Base-by-base conservation (phyloP, 2,113 vertebrate species). In the Atherinomorus stipes region DNA sequence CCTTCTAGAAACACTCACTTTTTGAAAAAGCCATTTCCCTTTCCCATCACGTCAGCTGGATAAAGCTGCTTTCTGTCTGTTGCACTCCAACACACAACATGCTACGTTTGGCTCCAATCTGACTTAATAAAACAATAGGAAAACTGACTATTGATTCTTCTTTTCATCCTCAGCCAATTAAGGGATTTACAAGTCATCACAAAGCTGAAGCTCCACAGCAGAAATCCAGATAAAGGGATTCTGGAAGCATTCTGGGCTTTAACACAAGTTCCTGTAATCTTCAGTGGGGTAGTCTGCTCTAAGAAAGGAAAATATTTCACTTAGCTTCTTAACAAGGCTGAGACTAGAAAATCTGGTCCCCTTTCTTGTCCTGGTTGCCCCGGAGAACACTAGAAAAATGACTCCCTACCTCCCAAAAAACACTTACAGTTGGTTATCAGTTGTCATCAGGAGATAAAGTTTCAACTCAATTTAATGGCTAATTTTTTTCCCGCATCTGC, bases 81-180 rank as follows among this genome's bases (percentile, higher is more conserved):
- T 42, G 40, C 12, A 19, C 63, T 11, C 28, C 58, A 54, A 76
- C 52, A 38, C 31, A 59, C 47, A 63, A 38, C 53, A 38, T 12
- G 15, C 25, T 31, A 37, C 49, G 9, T 71, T 60, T 54, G 53
- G 22, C 37, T 61, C 62, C 38, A 40, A 2, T 61, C 44, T 54
- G 56, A 68, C 42, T 71, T 71, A 64, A 86, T 60, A 74, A 67
- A 71, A 47, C 26, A 38, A 69, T 47, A 51, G 23, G 66, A 76
- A 56, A 64, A 71, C 60, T 50, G 59, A 52, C 22, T 80, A 80
- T 89, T 50, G 81, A 88, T 81, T 74, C 52, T 38, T 79, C 26
- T 54, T 22, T 81, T 71, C 57, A 63, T 65, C 64, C 59, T 66
- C n/a, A 11, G 54, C 68, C 58, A 67, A 56, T 74, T 81, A 79